These are phyloP conservation scores for Scomber japonicus DNA, from an alignment of 2,113 vertebrate genomes.

Conservation along the genomic window DNA sequence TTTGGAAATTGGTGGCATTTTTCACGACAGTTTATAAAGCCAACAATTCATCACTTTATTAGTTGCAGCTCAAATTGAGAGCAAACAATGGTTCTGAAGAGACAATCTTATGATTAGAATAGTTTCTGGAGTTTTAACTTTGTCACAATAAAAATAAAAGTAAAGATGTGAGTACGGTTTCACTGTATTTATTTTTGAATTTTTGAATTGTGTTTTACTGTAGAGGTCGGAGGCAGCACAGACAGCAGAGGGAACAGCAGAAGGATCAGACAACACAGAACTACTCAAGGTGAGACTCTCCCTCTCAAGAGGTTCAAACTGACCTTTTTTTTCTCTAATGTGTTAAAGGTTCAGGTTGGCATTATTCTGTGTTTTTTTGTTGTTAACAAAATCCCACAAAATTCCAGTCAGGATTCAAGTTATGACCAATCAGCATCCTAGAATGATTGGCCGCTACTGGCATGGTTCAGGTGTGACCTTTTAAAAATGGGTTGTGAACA, in stretches of 20 bases:
- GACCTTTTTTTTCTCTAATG: not conserved
- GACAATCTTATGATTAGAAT: not conserved
- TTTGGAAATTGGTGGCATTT: too few species aligned
- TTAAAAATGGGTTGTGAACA: too few species aligned
- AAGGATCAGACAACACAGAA: slow-evolving; percentile 81
- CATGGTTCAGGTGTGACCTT: too few species aligned
- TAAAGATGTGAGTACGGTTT: slow-evolving; percentile 6
- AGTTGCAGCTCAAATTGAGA: too few species aligned
- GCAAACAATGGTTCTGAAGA: not conserved
- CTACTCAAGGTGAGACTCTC: slow-evolving; percentile 85
- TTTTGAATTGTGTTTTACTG: slow-evolving; percentile 23
- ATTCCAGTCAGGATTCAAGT: too few species aligned
- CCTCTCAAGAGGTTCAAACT: not conserved
- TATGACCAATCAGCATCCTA: too few species aligned
- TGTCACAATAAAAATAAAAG: not conserved
- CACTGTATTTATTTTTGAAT: too few species aligned
- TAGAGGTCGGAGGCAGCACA: slow-evolving; percentile 85
- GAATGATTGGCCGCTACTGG: too few species aligned
- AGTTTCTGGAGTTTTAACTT: not conserved
- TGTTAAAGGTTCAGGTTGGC: not conserved
- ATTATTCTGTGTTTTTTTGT: not conserved
- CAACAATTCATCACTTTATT: too few species aligned
- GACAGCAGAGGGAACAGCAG: slow-evolving; percentile 69
- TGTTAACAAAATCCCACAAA: too few species aligned
- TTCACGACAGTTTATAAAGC: not conserved